These are phyloP conservation scores for Formica exsecta DNA, from an alignment of 1,140 invertebrate species.

Conservation along the genomic window DNA sequence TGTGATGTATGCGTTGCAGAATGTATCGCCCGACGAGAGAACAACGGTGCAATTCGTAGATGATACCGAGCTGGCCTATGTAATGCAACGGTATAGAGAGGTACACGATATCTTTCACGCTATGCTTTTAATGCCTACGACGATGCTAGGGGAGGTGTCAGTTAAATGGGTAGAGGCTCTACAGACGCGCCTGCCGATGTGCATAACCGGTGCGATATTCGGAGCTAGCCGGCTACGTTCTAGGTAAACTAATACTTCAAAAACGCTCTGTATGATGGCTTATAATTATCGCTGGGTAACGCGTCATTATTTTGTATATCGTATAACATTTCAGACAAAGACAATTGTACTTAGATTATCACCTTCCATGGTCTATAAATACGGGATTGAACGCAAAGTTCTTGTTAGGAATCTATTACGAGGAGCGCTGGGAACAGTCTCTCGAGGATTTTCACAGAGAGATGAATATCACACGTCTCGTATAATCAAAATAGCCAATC, in stretches of 20 bases:
- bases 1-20: constrained; percentile 85
- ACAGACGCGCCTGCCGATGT: constrained; percentile 96
- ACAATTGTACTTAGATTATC: constrained; percentile 91
- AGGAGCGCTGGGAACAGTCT: constrained; percentile 97
- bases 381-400: constrained; percentile 92
- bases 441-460: constrained; percentile 93
- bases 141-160: constrained; percentile 97
- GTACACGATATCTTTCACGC: constrained; percentile 98
- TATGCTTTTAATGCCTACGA: constrained; percentile 96
- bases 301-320: neutral
- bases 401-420: constrained; percentile 95
- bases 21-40: constrained; percentile 97
- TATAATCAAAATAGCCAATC: constrained; percentile 8
- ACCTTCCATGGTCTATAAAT: constrained; percentile 95
- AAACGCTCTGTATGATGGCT: neutral
- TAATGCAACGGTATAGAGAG: constrained; percentile 98
- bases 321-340: constrained; percentile 89
- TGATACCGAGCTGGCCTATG: constrained; percentile 96
- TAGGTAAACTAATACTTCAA: constrained; percentile 88
- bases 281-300: neutral
- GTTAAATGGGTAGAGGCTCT: constrained; percentile 99
- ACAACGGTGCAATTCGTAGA: constrained; percentile 96
- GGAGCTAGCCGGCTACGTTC: constrained; percentile 93
- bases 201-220: constrained; percentile 94
- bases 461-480: constrained; percentile 88